Base-by-base conservation (phyloP, 2,888 invertebrate genomes). In the Sacculina carcini region DNA sequence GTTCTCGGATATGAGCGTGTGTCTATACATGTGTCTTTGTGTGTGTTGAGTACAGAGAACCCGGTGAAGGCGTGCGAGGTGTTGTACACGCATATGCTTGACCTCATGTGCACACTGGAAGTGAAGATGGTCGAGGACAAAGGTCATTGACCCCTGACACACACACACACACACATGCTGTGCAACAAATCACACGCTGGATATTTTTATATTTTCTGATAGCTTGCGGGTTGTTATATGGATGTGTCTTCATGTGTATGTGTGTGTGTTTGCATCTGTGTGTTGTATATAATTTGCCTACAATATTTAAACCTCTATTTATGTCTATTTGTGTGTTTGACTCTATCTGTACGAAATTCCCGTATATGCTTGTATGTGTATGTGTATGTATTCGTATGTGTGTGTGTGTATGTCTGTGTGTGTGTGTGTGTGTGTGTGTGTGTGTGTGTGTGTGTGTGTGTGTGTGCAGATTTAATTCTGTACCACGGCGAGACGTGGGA, bases 401-500 rank as follows among this genome's bases (percentile, higher is more conserved):
- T n/a, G n/a, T n/a, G n/a, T 12, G 24, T 5, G 24, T 14, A 21
- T 9, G 34, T 34, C 34, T 5, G 34, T 34, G 4, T 42, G 7
- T 5, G 26, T 1, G 2, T n/a, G 28, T 19, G 5, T 10, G 16
- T 4, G 6, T 2, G 29, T 44, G 44, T 14, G 24, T 29, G 7
- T 16, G 36, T 5, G 14, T 23, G 6, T 9, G 19, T 24, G 16
- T 1, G 14, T 14, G 10, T 19, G 12, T 49, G 48, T 23, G 6
- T 16, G 26, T 34, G 53, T 62, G 48, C 62, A 79, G 90, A 90
- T 63, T 80, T 86, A 4, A 79, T 85, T 53, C 70, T 99, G 7
- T 99, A 98, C 66, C 90, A 96, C 63, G 92, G 92, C 5, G 98
- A 98, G 68, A 90, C 92, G 0, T 96, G 96, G 96, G 96, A 98